Evolutionary conservation across 2,113 vertebrate genomes (phyloP).

Genomic region (Cheirogaleus medius): DNA sequence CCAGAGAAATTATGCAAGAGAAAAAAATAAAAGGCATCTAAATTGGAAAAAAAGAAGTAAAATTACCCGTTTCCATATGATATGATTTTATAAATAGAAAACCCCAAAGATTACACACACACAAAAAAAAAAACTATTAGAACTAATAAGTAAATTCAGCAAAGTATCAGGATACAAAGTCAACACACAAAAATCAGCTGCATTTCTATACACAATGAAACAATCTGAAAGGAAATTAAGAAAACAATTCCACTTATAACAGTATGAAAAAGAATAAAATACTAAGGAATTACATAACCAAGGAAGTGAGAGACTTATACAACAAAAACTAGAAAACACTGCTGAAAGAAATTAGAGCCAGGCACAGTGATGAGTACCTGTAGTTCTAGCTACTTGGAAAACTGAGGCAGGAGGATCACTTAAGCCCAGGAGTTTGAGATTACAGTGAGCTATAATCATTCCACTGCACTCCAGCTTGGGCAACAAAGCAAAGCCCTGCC

Average conservation of each 20-base stretch:
- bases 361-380: background rate
- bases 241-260: background rate
- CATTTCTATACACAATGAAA: background rate
- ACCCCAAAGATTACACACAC: background rate
- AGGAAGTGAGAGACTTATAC: background rate
- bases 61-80: background rate
- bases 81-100: background rate
- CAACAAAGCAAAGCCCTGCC: background rate
- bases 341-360: background rate
- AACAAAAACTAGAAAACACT: background rate
- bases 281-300: background rate
- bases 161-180: background rate
- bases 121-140: background rate
- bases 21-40: background rate
- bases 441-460: background rate
- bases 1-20: background rate
- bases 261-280: background rate
- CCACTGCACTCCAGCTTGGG: background rate
- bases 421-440: background rate
- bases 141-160: background rate
- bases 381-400: background rate
- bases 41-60: background rate
- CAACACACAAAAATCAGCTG: background rate
- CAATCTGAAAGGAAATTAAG: background rate
- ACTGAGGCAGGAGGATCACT: background rate